Percentiles rank a stretch among this genome's conserved stretches.
phyloP scores from a whole-genome alignment of 2,113 vertebrate genomes.

The Callipepla californica region DNA sequence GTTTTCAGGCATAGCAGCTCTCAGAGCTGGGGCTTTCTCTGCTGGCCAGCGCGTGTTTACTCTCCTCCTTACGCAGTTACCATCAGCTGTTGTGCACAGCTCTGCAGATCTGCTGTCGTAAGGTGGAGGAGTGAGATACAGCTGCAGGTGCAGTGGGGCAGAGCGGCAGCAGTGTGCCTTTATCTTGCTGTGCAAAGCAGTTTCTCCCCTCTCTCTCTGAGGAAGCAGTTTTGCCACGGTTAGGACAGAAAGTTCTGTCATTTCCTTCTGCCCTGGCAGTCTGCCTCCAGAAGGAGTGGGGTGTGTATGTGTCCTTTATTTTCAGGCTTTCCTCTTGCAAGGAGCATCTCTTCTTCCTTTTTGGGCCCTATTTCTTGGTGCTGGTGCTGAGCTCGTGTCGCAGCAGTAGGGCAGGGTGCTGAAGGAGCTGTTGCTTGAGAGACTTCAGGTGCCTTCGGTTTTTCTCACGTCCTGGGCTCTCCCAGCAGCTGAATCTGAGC shows the following conservation, averaged over 20 bases:
- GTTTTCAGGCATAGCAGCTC: neutral
- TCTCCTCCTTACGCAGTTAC: neutral
- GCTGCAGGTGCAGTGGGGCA: neutral
- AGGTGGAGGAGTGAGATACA: neutral
- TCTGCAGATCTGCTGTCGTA: neutral
- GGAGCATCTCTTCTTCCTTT: neutral
- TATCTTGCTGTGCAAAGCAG: neutral
- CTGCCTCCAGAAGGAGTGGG: neutral
- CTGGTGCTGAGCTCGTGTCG: rapidly evolving
- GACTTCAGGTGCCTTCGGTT: neutral
- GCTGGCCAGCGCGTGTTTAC: neutral
- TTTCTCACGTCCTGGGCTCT: rapidly evolving
- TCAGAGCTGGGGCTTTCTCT: neutral
- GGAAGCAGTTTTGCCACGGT: slow-evolving; percentile 70
- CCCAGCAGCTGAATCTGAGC: neutral
- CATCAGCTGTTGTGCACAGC: neutral
- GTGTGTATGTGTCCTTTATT: rapidly evolving
- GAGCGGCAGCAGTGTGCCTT: neutral
- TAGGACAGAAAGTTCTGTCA: slow-evolving; percentile 60
- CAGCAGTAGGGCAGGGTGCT: rapidly evolving
- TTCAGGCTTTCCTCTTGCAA: neutral
- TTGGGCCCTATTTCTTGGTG: neutral
- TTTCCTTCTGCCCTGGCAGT: slow-evolving; percentile 29
- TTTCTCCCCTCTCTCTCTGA: neutral
- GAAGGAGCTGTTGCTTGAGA: neutral